A percentile compares a stretch with the other conserved stretches of the same genome.
Evolutionary conservation across 2,888 invertebrate genomes (phyloP).

Genomic region (Allophyes oxyacanthae): DNA sequence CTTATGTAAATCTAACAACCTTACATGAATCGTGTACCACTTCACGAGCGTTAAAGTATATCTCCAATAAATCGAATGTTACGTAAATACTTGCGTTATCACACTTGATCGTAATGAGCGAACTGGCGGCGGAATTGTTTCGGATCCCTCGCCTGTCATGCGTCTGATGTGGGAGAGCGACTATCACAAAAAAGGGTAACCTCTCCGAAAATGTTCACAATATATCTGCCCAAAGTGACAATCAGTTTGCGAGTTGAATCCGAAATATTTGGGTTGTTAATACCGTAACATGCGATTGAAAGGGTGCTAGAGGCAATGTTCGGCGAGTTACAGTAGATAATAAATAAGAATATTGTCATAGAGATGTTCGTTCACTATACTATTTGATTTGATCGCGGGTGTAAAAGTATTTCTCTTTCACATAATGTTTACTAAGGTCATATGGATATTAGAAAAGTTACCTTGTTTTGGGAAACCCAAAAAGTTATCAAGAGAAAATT

Average conservation of each 20-base stretch:
- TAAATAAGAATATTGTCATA: constrained; percentile 15
- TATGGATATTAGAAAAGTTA: constrained; percentile 17
- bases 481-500: constrained; percentile 4
- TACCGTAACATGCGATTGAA: constrained; percentile 53
- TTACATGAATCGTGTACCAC: constrained; percentile 15
- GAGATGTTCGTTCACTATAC: constrained; percentile 8
- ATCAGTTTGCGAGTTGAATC: constrained; percentile 64
- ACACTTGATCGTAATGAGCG: constrained; percentile 68
- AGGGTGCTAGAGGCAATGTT: constrained; percentile 28
- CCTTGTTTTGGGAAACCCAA: constrained; percentile 12
- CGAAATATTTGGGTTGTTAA: constrained; percentile 61
- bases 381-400: constrained; percentile 12
- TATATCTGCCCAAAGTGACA: constrained; percentile 71
- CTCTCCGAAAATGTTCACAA: constrained; percentile 69
- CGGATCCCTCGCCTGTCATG: constrained; percentile 71
- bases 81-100: constrained; percentile 59
- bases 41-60: constrained; percentile 11
- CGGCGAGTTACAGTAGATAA: constrained; percentile 8
- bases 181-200: constrained; percentile 73
- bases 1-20: constrained; percentile 27
- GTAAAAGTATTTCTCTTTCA: constrained; percentile 3
- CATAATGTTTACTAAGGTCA: constrained; percentile 8
- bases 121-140: constrained; percentile 71
- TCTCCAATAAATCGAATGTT: constrained; percentile 37
- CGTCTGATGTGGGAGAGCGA: constrained; percentile 70